A percentile compares a stretch with the other conserved stretches of the same genome.
phyloP scores from a whole-genome alignment of 2,888 invertebrate genomes.

The Sussaba pulchella region DNA sequence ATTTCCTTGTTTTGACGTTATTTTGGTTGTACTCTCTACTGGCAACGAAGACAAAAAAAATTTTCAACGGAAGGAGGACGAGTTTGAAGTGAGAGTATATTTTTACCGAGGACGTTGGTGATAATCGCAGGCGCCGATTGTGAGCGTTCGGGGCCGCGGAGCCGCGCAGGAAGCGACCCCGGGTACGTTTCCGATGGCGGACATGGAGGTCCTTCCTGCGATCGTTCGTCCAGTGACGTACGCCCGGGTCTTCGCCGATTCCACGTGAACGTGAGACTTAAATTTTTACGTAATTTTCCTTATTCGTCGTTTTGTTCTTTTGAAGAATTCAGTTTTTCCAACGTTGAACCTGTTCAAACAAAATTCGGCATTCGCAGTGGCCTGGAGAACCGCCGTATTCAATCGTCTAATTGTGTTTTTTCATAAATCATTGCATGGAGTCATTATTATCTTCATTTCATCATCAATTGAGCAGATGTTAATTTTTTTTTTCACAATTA shows the following conservation, averaged over 20 bases:
- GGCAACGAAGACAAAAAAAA: too few species aligned
- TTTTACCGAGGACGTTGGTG: background rate
- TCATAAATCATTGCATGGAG: too few species aligned
- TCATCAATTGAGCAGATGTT: background rate
- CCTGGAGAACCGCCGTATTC: too few species aligned
- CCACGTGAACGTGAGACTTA: constrained; percentile 65
- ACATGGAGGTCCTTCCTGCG: constrained; percentile 70
- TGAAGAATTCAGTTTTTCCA: too few species aligned
- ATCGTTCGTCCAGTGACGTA: constrained; percentile 69
- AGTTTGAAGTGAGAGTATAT: background rate
- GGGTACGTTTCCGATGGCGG: constrained; percentile 60
- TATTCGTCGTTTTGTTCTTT: background rate
- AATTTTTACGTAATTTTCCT: constrained; percentile 29
- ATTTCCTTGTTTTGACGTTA: background rate
- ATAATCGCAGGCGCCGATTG: constrained; percentile 22
- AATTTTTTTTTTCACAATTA: background rate
- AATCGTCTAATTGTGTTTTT: too few species aligned
- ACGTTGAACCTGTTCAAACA: too few species aligned
- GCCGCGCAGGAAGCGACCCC: constrained; percentile 66
- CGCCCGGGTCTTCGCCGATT: constrained; percentile 58
- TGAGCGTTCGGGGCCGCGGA: constrained; percentile 50
- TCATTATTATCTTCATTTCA: too few species aligned
- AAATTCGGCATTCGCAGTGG: too few species aligned
- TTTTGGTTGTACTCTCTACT: background rate
- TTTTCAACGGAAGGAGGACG: background rate